Base-by-base conservation (phyloP, 1,140 invertebrate species). In the Lepidurus packardi region DNA sequence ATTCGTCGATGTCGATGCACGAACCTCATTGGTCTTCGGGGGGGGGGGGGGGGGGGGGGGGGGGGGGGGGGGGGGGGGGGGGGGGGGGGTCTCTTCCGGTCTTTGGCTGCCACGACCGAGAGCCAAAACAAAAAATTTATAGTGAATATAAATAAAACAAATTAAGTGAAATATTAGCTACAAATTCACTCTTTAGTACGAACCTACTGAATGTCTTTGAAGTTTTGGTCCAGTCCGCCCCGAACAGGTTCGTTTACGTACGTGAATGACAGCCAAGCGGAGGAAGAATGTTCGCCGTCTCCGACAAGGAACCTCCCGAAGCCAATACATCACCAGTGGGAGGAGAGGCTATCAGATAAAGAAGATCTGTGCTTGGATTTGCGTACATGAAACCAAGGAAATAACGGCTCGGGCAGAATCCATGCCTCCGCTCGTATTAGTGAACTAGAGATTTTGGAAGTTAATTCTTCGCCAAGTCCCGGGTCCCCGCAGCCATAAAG, bases 191-290 rank as follows among this genome's bases (percentile, higher is more conserved):
- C 25, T 25, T 25, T 25, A 25, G 25, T 1, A 25, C 25, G 25
- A 25, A 1, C 25, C 1, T 25, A 1, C 1, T 25, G 25, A 25
- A 25, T 25, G 25, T 25, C 25, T 25, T 25, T 25, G 25, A 25
- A 25, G 25, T 25, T 25, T 25, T 25, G n/a, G n/a, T n/a, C 78
- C n/a, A 73, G 73, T 1, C 78, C 78, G 16, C 73, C 78, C 42
- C 43, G 78, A 25, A 74, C 78, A 10, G 78, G 74, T 16, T 78
- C 78, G 5, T 78, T 78, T 74, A 78, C 78, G 1, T 78, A 74
- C 43, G 78, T 78, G 42, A 78, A 78, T 74, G 75, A 78, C 9
- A 34, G 65, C 9, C 43, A 73, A 75, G 73, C 43, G 16, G 73
- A 43, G 25, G 43, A 43, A 5, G n/a, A 41, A n/a, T 73, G 73